Percentiles rank a stretch among this genome's conserved stretches.
Conservation (phyloP, 2,888 invertebrate species). For the Cephalotes varians region DNA sequence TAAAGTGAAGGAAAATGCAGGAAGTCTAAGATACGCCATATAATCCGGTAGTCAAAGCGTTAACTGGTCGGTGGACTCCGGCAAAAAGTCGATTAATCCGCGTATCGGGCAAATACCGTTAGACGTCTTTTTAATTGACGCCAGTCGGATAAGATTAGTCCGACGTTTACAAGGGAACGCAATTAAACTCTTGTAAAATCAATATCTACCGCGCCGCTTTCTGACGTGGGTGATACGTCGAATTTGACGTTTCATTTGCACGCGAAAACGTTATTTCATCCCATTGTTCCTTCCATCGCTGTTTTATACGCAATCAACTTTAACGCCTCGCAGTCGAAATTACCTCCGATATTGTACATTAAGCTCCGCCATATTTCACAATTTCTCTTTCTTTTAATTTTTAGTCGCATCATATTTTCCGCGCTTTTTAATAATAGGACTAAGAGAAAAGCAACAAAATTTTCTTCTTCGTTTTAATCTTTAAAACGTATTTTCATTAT, state of each 20-base stretch:
- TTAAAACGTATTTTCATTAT: background rate
- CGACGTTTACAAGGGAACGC: conserved; percentile 43
- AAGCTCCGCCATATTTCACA: conserved; percentile 25
- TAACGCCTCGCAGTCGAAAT: conserved; percentile 34
- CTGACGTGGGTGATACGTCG: conserved; percentile 18
- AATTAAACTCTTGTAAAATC: conserved; percentile 52
- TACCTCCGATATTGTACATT: conserved; percentile 29
- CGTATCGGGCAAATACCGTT: conserved; percentile 25
- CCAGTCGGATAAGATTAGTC: conserved; percentile 48
- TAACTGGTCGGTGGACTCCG: background rate
- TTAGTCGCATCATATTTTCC: conserved; percentile 2
- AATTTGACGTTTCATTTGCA: conserved; percentile 44
- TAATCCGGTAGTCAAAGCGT: conserved; percentile 39
- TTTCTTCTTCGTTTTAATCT: background rate
- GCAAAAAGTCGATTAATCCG: conserved; percentile 39
- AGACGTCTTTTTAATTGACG: conserved; percentile 41
- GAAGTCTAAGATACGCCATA: conserved; percentile 10
- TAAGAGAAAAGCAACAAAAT: background rate
- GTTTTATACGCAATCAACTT: conserved; percentile 48
- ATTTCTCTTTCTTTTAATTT: conserved; percentile 23
- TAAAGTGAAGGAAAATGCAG: conserved; percentile 14
- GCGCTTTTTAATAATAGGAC: background rate
- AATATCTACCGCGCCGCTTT: conserved; percentile 38
- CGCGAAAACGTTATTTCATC: conserved; percentile 34
- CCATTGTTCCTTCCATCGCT: background rate